phyloP scores from a whole-genome alignment of 1,140 invertebrate genomes.

The Habropoda laboriosa region DNA sequence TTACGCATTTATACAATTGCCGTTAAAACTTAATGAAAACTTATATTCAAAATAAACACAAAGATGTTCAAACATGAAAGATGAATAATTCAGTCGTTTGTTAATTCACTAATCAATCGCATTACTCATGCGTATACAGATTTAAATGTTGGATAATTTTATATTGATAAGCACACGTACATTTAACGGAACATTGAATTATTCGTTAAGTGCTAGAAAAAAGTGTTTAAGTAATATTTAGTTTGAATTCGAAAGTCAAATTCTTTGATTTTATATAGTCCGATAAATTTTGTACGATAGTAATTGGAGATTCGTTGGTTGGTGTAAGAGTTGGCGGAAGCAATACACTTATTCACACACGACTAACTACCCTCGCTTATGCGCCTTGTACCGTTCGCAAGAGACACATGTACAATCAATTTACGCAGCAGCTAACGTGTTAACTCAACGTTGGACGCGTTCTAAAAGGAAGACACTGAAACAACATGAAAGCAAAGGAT shows the following conservation, averaged over 20 bases:
- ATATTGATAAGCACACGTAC: neutral
- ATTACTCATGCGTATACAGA: neutral
- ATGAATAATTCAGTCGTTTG: neutral
- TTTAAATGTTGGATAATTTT: neutral
- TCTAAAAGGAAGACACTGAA: slow-evolving; percentile 10
- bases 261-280: neutral
- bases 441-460: neutral
- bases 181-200: neutral
- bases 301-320: neutral
- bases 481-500: neutral
- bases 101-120: neutral
- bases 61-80: neutral
- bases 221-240: neutral
- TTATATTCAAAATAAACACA: neutral
- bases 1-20: neutral
- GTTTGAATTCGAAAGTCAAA: neutral
- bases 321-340: neutral
- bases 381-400: no score
- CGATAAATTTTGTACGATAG: neutral
- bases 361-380: neutral
- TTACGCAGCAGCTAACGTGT: neutral
- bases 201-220: neutral
- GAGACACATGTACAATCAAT: neutral
- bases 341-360: neutral
- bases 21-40: neutral